Conservation (phyloP, 2,113 vertebrate species). For the Bettongia penicillata region DNA sequence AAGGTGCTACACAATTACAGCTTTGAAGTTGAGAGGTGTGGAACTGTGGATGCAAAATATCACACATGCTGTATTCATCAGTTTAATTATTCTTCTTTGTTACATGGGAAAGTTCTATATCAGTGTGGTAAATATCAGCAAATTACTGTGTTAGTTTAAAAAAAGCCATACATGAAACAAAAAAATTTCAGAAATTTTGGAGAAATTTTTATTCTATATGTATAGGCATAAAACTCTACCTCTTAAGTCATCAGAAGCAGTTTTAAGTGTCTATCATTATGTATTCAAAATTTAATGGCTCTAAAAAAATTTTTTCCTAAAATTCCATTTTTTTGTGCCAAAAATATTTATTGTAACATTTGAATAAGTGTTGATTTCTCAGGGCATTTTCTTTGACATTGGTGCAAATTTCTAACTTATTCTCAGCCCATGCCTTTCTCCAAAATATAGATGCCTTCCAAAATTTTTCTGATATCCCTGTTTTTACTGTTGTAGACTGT, state of each 20-base stretch:
- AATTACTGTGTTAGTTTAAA: neutral
- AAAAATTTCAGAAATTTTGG: neutral
- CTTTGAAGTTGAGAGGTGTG: neutral
- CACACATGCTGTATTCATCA: too few relatives aligned
- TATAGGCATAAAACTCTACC: neutral
- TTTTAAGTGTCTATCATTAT: neutral
- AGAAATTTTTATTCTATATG: neutral
- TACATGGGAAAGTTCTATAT: neutral
- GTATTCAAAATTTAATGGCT: conserved; percentile 12
- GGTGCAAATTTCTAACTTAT: neutral
- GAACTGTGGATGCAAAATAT: too few relatives aligned
- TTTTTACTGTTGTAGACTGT: conserved; percentile 94
- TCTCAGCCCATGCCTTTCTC: conserved; percentile 86
- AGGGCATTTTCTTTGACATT: neutral
- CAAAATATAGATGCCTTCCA: conserved; percentile 90
- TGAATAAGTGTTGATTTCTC: neutral
- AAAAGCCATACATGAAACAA: neutral
- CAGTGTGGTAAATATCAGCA: neutral
- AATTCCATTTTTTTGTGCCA: neutral
- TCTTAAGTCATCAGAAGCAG: conserved; percentile 38
- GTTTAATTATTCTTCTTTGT: too few relatives aligned
- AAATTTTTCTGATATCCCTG: conserved; percentile 91
- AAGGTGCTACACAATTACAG: neutral
- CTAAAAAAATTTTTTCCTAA: neutral
- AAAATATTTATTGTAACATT: neutral